These are phyloP conservation scores for Shinisaurus crocodilurus DNA, from an alignment of 2,113 vertebrate genomes.

Conservation along the genomic window DNA sequence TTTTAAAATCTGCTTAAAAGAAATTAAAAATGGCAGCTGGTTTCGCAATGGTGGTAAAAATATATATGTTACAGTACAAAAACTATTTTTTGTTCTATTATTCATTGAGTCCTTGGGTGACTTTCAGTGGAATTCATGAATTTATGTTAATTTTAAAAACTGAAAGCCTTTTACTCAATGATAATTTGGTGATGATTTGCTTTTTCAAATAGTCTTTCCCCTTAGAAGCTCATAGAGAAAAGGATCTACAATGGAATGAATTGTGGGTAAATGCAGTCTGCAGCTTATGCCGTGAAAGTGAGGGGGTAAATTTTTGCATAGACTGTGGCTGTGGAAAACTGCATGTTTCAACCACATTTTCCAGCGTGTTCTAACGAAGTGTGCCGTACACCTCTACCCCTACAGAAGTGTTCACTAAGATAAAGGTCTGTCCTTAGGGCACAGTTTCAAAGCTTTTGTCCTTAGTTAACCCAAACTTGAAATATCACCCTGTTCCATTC, in stretches of 20 bases:
- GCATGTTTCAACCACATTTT: constrained; percentile 67
- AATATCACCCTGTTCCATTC: neutral
- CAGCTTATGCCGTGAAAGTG: neutral
- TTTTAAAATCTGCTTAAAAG: neutral
- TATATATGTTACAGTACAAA: neutral
- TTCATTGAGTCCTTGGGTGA: constrained; percentile 22
- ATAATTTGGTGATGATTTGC: constrained; percentile 45
- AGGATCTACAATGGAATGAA: neutral
- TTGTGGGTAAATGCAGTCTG: constrained; percentile 12
- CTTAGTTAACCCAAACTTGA: neutral
- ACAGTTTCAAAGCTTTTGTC: too few relatives aligned
- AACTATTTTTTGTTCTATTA: constrained; percentile 3
- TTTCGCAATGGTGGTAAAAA: neutral
- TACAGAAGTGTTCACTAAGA: constrained; percentile 43
- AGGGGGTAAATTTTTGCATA: constrained; percentile 9
- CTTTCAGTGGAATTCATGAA: constrained; percentile 45
- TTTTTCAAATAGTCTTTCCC: constrained; percentile 45
- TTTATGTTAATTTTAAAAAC: constrained; percentile 37
- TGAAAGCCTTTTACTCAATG: constrained; percentile 29
- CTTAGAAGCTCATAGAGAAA: constrained; percentile 21
- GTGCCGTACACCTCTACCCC: constrained; percentile 48
- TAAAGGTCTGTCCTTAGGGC: neutral
- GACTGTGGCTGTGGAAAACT: constrained; percentile 48
- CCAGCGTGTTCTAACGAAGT: constrained; percentile 38
- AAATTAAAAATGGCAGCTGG: neutral